Conservation (phyloP, 35 echinoderm and acorn worm genomes). For the Patiria miniata region DNA sequence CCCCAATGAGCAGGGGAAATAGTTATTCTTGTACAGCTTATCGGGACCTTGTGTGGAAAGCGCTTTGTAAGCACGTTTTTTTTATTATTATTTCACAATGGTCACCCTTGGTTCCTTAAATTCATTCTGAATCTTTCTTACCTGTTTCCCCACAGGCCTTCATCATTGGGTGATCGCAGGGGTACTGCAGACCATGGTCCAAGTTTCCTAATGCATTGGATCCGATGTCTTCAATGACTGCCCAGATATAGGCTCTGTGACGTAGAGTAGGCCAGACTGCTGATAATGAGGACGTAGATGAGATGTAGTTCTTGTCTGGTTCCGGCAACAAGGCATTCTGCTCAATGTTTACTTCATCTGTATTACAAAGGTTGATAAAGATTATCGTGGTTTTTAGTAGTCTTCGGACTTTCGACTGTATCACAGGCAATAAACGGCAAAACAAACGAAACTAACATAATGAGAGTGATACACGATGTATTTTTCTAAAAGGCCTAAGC, state of each 20-base stretch:
- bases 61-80: too few relatives aligned
- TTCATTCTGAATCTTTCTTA: neutral
- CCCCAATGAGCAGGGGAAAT: too few relatives aligned
- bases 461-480: too few relatives aligned
- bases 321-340: conserved; percentile 25
- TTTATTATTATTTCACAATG: too few relatives aligned
- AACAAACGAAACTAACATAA: too few relatives aligned
- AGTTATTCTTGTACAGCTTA: too few relatives aligned
- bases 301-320: conserved; percentile 31
- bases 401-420: too few relatives aligned
- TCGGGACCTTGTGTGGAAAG: too few relatives aligned
- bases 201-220: neutral
- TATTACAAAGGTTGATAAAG: neutral
- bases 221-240: neutral
- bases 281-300: neutral
- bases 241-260: conserved; percentile 24
- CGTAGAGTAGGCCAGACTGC: conserved; percentile 57
- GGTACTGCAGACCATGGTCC: neutral
- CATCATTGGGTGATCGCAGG: conserved; percentile 20
- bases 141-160: conserved; percentile 40
- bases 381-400: neutral
- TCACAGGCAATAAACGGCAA: too few relatives aligned
- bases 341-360: conserved; percentile 14
- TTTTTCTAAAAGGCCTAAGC: too few relatives aligned
- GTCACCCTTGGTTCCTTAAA: neutral